Evolutionary conservation across 2,797 vertebrate genomes (phyloP).

Genomic region (Enoplosus armatus): DNA sequence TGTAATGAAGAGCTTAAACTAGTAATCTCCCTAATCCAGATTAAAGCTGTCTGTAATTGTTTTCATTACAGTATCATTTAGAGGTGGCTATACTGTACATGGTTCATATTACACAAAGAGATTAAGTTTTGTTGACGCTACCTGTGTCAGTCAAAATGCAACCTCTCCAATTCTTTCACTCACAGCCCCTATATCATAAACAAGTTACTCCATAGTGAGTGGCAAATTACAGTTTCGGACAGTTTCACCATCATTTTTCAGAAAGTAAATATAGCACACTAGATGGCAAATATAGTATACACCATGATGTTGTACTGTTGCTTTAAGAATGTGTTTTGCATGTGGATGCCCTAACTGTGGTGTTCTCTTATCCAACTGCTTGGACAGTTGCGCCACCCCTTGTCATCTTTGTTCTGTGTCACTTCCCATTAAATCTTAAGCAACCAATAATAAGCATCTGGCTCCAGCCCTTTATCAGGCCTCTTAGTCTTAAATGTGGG

Average conservation of each 20-base stretch:
- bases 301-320: slow-evolving; percentile 3
- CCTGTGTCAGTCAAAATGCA: neutral
- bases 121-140: neutral
- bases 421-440: slow-evolving; percentile 71
- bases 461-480: slow-evolving; percentile 62
- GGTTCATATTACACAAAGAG: slow-evolving; percentile 6
- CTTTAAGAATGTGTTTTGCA: slow-evolving; percentile 23
- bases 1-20: slow-evolving; percentile 67
- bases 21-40: slow-evolving; percentile 69
- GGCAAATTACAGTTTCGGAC: neutral
- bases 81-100: slow-evolving; percentile 14
- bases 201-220: neutral
- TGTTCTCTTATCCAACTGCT: slow-evolving; percentile 22
- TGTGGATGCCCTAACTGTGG: slow-evolving; percentile 12
- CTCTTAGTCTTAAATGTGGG: slow-evolving; percentile 78
- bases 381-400: slow-evolving; percentile 55
- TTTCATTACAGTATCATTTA: slow-evolving; percentile 57
- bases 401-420: slow-evolving; percentile 63
- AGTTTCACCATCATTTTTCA: neutral
- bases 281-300: neutral
- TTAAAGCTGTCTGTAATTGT: slow-evolving; percentile 64
- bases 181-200: slow-evolving; percentile 10
- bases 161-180: slow-evolving; percentile 4
- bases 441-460: slow-evolving; percentile 73
- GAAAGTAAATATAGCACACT: neutral